These are phyloP conservation scores for Asteroscopus sphinx DNA, from an alignment of 2,888 invertebrate species.

Conservation along the genomic window DNA sequence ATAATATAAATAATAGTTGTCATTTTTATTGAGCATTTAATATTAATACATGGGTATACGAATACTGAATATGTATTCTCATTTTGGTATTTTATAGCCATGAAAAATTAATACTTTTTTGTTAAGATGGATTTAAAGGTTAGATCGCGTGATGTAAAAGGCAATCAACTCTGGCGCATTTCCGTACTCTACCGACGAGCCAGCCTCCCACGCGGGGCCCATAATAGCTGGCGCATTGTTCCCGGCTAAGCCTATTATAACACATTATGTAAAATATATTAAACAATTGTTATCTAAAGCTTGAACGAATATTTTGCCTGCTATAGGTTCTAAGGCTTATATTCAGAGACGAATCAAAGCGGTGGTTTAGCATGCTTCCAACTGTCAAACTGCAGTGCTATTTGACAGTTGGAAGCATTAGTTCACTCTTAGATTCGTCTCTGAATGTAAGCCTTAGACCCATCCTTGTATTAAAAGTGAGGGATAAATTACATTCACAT, in stretches of 20 bases:
- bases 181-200: constrained; percentile 42
- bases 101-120: constrained; percentile 13
- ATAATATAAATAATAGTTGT: constrained; percentile 48
- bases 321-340: no score
- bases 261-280: constrained; percentile 36
- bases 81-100: constrained; percentile 25
- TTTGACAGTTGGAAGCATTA: no score
- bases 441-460: no score
- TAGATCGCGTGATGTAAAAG: constrained; percentile 44
- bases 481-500: constrained; percentile 18
- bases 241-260: constrained; percentile 53
- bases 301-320: constrained; percentile 21
- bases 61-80: constrained; percentile 31
- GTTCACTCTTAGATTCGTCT: no score
- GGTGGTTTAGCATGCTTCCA: no score
- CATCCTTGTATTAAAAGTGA: constrained; percentile 11
- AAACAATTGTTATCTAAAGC: constrained; percentile 45
- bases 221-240: constrained; percentile 63
- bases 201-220: constrained; percentile 55
- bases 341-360: no score
- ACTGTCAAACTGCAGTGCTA: no score
- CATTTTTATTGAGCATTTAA: constrained; percentile 50
- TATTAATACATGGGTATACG: constrained; percentile 26
- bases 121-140: constrained; percentile 23
- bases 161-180: constrained; percentile 52